These are phyloP conservation scores for Pseudopodoces humilis DNA, from an alignment of 2,113 vertebrate genomes.

Conservation along the genomic window DNA sequence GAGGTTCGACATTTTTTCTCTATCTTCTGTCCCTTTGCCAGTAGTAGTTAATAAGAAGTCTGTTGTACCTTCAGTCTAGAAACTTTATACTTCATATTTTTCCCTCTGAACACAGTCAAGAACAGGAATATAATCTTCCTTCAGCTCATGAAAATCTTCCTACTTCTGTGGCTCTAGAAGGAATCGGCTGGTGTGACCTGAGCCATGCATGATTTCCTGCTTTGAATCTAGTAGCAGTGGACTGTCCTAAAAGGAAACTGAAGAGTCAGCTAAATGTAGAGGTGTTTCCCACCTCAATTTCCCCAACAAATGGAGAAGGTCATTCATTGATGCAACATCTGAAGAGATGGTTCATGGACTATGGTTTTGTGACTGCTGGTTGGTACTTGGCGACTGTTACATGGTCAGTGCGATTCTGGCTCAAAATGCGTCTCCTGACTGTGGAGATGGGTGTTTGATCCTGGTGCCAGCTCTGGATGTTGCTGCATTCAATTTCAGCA, in stretches of 20 bases:
- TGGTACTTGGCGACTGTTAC: not conserved
- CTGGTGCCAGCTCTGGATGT: not conserved
- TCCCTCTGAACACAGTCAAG: not conserved
- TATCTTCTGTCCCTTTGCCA: not conserved
- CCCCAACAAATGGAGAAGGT: not conserved
- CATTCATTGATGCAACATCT: not conserved
- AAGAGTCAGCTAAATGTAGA: not conserved
- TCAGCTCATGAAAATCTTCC: not conserved
- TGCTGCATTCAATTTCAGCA: not conserved
- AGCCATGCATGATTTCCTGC: not conserved
- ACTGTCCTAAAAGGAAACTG: not conserved
- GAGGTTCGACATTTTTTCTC: not conserved
- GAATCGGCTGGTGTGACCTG: not conserved
- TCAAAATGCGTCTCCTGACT: not conserved
- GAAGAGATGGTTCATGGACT: not conserved
- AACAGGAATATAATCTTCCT: not conserved
- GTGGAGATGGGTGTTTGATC: not conserved
- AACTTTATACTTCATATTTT: not conserved
- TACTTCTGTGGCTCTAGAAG: not conserved
- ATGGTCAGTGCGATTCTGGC: not conserved
- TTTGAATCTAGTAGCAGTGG: not conserved
- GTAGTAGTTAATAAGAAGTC: not conserved
- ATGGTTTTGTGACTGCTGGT: not conserved
- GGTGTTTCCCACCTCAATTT: not conserved
- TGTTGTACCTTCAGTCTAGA: not conserved